phyloP scores from a whole-genome alignment of 2,888 invertebrate species.

The Mimachlamys varia region DNA sequence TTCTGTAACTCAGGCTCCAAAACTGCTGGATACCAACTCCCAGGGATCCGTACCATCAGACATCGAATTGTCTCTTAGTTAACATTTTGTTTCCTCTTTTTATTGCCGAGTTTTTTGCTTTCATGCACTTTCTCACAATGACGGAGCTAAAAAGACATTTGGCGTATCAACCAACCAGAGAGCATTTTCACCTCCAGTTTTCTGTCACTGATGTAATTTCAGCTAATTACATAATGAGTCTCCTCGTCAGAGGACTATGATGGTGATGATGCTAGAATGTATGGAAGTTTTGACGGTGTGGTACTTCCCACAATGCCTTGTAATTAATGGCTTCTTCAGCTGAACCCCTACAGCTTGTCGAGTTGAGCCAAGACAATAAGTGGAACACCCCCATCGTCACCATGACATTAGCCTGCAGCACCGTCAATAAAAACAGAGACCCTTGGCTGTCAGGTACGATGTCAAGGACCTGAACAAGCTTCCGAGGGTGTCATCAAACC shows the following conservation, averaged over 20 bases:
- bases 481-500: conserved; percentile 29
- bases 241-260: neutral
- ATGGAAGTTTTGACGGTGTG: conserved; percentile 26
- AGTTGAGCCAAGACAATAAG: conserved; percentile 22
- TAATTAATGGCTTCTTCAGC: conserved; percentile 7
- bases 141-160: conserved; percentile 13
- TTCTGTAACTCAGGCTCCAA: neutral
- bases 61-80: neutral
- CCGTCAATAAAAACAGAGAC: neutral
- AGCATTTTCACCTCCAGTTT: neutral
- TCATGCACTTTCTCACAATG: neutral
- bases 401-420: neutral
- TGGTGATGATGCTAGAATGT: conserved; percentile 25
- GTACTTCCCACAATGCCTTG: conserved; percentile 25
- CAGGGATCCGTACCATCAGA: neutral
- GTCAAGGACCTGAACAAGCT: conserved; percentile 27
- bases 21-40: neutral
- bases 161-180: neutral
- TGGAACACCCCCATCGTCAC: conserved; percentile 26
- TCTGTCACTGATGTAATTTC: conserved; percentile 14
- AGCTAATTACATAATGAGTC: neutral
- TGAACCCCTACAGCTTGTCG: conserved; percentile 24
- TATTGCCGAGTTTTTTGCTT: neutral
- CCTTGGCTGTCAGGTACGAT: conserved; percentile 14
- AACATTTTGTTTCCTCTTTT: neutral